Evolutionary conservation across 2,888 invertebrate species (phyloP).

Genomic region (Ormyrus thymus): DNA sequence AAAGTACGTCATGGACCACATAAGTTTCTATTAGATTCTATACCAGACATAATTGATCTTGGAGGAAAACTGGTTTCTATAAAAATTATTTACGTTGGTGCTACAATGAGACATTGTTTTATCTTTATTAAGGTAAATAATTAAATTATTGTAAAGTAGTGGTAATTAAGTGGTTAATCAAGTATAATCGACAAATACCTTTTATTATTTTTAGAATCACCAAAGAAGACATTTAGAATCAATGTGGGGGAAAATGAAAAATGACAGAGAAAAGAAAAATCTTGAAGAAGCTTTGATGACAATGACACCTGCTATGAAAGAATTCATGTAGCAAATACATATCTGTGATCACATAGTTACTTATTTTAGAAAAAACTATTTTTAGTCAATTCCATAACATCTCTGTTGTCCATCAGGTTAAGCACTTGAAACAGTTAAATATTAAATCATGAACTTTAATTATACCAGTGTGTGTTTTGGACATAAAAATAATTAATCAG

Average conservation of each 20-base stretch:
- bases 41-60: constrained; percentile 83
- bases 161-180: not conserved
- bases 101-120: constrained; percentile 87
- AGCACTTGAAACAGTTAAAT: too few species aligned
- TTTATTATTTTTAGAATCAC: constrained; percentile 76
- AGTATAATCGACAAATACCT: constrained; percentile 15
- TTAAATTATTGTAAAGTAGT: not conserved
- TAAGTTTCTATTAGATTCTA: constrained; percentile 80
- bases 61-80: constrained; percentile 80
- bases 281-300: constrained; percentile 75
- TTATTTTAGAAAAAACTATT: too few species aligned
- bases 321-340: constrained; percentile 61
- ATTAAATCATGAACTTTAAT: too few species aligned
- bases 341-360: too few species aligned
- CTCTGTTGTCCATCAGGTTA: too few species aligned
- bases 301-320: constrained; percentile 67
- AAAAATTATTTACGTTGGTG: constrained; percentile 84
- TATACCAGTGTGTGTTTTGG: too few species aligned
- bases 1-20: constrained; percentile 86
- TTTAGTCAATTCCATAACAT: too few species aligned
- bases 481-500: too few species aligned
- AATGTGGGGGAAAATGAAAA: constrained; percentile 79
- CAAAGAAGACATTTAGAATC: constrained; percentile 81
- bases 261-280: constrained; percentile 79
- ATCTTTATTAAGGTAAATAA: constrained; percentile 78